Evolutionary conservation across 2,797 vertebrate species (phyloP).

Genomic region (Leucoraja ocellata): DNA sequence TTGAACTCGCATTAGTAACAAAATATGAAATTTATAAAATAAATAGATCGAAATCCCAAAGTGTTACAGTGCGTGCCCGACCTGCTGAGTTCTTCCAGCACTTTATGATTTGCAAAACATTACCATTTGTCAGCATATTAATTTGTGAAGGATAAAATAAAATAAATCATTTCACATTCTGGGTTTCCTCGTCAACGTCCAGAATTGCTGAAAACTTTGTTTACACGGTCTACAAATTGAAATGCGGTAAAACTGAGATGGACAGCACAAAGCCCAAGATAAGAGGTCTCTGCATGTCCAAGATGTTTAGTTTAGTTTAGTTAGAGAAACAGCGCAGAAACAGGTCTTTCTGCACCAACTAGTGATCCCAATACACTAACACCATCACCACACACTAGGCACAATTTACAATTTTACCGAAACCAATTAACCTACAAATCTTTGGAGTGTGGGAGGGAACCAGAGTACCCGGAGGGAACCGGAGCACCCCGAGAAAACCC

Average conservation of each 20-base stretch:
- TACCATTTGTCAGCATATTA: background rate
- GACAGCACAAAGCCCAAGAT: background rate
- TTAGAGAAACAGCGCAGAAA: no score
- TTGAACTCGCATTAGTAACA: background rate
- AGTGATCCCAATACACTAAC: no score
- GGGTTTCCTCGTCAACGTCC: background rate
- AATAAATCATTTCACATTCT: background rate
- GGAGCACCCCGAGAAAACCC: no score
- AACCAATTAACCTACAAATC: no score
- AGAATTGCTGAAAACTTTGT: background rate
- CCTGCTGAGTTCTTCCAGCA: no score
- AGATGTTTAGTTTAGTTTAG: background rate
- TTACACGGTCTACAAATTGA: background rate
- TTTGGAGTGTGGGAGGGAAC: no score
- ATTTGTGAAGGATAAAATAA: background rate
- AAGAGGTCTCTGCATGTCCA: background rate
- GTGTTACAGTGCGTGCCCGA: background rate
- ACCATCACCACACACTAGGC: no score
- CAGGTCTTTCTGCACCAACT: no score
- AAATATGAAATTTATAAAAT: background rate
- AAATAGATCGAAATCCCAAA: background rate
- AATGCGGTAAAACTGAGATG: background rate
- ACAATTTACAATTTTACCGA: no score
- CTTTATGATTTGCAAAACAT: background rate
- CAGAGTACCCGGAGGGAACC: no score